These are phyloP conservation scores for Bufo bufo DNA, from an alignment of 2,113 vertebrate genomes.

Conservation along the genomic window DNA sequence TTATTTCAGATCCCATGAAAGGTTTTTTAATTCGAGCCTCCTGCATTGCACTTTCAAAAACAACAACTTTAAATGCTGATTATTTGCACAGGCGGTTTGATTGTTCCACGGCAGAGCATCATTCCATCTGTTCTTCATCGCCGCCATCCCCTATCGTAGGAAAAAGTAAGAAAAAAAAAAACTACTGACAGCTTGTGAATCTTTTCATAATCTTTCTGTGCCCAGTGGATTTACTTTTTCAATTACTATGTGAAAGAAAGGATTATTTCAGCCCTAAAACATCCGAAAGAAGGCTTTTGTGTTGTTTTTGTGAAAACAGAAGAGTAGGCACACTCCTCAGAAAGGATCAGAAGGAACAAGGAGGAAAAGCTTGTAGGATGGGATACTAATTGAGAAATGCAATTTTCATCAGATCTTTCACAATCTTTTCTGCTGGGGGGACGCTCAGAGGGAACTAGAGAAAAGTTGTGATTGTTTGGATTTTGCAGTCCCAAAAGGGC, in stretches of 20 bases:
- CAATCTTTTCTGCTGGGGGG: background rate
- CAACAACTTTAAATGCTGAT: constrained; percentile 30
- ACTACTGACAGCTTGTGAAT: constrained; percentile 57
- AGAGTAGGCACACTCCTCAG: constrained; percentile 22
- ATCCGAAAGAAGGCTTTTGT: constrained; percentile 38
- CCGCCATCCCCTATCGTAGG: constrained; percentile 24
- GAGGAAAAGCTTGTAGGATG: constrained; percentile 25
- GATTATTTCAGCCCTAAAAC: constrained; percentile 56
- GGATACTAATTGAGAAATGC: constrained; percentile 30
- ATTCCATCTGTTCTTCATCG: constrained; percentile 49
- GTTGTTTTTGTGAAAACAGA: constrained; percentile 40
- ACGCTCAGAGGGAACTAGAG: background rate
- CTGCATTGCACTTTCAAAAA: constrained; percentile 31
- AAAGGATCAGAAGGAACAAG: constrained; percentile 17
- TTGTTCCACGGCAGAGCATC: constrained; percentile 31
- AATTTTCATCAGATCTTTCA: constrained; percentile 31
- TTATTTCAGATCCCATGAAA: constrained; percentile 1
- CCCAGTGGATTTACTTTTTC: constrained; percentile 58
- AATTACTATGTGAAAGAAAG: constrained; percentile 56
- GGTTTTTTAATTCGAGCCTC: background rate
- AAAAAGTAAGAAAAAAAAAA: constrained; percentile 26
- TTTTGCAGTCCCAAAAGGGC: background rate
- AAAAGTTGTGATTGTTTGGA: background rate
- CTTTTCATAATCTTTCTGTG: constrained; percentile 55
- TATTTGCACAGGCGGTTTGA: constrained; percentile 43